Percentiles rank a stretch among this genome's conserved stretches.
phyloP scores from a whole-genome alignment of 2,797 vertebrate genomes.

The Adelosebastes latens region DNA sequence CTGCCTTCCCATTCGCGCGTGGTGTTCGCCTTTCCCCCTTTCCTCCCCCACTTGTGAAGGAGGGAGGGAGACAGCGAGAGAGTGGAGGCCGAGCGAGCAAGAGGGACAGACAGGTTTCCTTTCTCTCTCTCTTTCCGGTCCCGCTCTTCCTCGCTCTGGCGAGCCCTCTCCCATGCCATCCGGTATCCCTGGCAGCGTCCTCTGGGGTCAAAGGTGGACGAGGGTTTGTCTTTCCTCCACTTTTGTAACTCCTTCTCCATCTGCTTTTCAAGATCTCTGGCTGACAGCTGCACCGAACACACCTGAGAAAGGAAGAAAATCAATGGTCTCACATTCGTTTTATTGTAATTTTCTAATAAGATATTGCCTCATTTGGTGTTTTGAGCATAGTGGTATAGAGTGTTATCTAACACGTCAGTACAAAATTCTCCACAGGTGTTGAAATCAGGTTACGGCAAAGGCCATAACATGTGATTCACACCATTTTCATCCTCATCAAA shows the following conservation, averaged over 20 bases:
- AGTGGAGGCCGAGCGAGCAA: slow-evolving; percentile 78
- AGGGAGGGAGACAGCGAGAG: slow-evolving; percentile 80
- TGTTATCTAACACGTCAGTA: background rate
- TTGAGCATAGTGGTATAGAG: background rate
- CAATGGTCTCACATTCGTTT: background rate
- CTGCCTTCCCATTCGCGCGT: slow-evolving; percentile 46
- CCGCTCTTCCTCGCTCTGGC: slow-evolving; percentile 56
- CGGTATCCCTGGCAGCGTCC: slow-evolving; percentile 84
- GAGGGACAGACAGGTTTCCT: slow-evolving; percentile 73
- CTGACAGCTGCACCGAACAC: slow-evolving; percentile 84
- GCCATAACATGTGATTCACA: background rate
- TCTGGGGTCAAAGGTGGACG: slow-evolving; percentile 84
- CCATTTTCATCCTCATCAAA: background rate
- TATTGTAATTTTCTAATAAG: background rate
- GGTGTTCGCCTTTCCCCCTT: slow-evolving; percentile 61
- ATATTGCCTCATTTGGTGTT: background rate
- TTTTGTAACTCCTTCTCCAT: slow-evolving; percentile 81
- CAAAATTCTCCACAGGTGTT: background rate
- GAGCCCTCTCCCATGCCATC: slow-evolving; percentile 78
- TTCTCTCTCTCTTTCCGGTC: slow-evolving; percentile 68
- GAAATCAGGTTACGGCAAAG: background rate
- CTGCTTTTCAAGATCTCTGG: slow-evolving; percentile 84
- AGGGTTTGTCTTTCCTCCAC: slow-evolving; percentile 80
- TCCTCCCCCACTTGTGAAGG: slow-evolving; percentile 72
- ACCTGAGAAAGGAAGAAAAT: slow-evolving; percentile 76